Evolutionary conservation across 1,140 invertebrate genomes (phyloP), one percentile per base, ranked within the genome.

Genomic region (Hylaeus anthracinus): DNA sequence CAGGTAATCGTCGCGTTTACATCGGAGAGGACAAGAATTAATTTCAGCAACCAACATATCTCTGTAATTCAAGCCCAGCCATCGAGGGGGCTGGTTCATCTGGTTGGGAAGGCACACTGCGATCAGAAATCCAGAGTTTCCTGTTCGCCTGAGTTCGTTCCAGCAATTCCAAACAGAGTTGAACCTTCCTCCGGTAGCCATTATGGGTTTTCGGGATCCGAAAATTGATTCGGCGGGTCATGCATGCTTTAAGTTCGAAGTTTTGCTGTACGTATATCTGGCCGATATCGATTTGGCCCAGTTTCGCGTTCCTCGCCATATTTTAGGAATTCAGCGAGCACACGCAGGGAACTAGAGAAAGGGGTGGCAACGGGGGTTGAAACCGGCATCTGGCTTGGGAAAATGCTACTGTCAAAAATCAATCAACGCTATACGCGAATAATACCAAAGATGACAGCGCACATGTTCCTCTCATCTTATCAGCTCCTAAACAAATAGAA

Each of bases 221-320:
- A 86, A 86, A 86, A 86, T 86, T 86, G 84, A 86, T 86, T 86
- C 79, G 79, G 41, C 51, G 37, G 45, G 37, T 43, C 63, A 43
- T 73, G 76, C 82, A 81, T 65, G 39, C 72, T 76, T 85, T 61
- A 71, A 72, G 79, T 73, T 73, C 65, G 61, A 79, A 69, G 67
- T 79, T 83, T 75, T 72, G 58, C 80, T 56, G 67, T 56, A 60
- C 64, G 70, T 75, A 70, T 79, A 75, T 85, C 67, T 67, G 72
- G 45, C n/a, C n/a, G 55, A 48, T 82, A 86, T 86, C 85, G 75
- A 86, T 86, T 86, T 71, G 75, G 66, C 61, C 53, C 51, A 82
- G 74, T 77, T 81, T 77, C 58, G 10, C 56, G 5, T 51, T 73
- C 72, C 45, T 53, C 79, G 72, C 63, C 72, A 61, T 80, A 80